Evolutionary conservation across 92 coral and sea anemone species (phyloP).

Genomic region (Palythoa caribaeorum): DNA sequence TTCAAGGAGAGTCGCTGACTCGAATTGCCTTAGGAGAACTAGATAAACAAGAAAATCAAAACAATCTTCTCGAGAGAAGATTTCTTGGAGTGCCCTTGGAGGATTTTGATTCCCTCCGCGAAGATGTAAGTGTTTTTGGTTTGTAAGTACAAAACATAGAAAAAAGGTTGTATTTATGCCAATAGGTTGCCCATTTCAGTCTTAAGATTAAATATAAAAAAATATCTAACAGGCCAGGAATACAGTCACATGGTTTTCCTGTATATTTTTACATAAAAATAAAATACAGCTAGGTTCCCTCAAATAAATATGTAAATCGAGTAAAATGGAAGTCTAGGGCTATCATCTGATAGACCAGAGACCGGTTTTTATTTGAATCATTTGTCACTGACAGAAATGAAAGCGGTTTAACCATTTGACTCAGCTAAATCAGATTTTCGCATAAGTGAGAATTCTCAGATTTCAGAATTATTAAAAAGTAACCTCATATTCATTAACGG

Average conservation of each 20-base stretch:
- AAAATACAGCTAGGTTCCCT: neutral
- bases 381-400: neutral
- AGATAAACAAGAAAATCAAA: conserved; percentile 2
- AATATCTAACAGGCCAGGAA: neutral
- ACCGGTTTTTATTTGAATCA: neutral
- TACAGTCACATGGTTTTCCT: neutral
- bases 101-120: conserved; percentile 78
- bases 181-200: conserved; percentile 22
- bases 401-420: neutral
- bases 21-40: conserved; percentile 11
- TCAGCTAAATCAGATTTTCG: neutral
- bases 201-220: neutral
- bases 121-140: conserved; percentile 67
- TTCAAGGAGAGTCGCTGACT: conserved; percentile 12
- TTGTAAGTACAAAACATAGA: neutral
- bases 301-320: no score
- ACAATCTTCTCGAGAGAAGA: conserved; percentile 2
- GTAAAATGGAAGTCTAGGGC: no score
- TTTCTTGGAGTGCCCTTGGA: conserved; percentile 67
- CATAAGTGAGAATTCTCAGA: neutral
- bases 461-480: neutral
- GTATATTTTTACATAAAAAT: neutral
- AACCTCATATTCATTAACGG: neutral
- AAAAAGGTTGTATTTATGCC: neutral
- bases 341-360: neutral